phyloP scores from a whole-genome alignment of 2,113 vertebrate genomes.

The Amphilophus citrinellus region DNA sequence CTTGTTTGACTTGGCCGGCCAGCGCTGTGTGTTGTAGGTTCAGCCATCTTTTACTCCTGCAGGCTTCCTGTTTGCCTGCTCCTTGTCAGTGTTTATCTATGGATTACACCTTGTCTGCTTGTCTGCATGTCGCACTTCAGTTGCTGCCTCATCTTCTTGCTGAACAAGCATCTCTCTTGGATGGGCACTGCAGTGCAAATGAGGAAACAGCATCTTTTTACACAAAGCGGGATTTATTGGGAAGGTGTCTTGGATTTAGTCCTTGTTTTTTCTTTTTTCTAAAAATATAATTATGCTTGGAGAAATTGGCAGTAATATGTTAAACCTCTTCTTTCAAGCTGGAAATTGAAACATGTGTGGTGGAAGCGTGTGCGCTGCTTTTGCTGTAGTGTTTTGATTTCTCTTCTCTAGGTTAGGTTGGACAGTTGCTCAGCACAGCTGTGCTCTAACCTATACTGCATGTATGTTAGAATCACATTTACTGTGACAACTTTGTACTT shows the following conservation, averaged over 20 bases:
- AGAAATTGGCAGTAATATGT: constrained; percentile 34
- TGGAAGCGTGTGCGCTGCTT: constrained; percentile 3
- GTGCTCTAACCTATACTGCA: background rate
- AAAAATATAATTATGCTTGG: constrained; percentile 45
- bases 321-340: constrained; percentile 43
- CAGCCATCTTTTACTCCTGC: constrained; percentile 62
- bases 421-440: no score
- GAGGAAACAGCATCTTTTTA: constrained; percentile 61
- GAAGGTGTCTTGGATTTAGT: constrained; percentile 41
- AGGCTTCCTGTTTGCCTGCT: constrained; percentile 65
- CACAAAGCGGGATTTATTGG: constrained; percentile 44
- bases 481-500: background rate
- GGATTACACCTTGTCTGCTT: constrained; percentile 77
- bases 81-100: constrained; percentile 77
- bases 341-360: constrained; percentile 32
- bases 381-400: background rate
- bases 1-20: constrained; percentile 59
- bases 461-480: background rate
- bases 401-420: background rate
- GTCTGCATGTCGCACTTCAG: constrained; percentile 69
- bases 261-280: constrained; percentile 7
- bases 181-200: constrained; percentile 55
- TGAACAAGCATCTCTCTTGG: constrained; percentile 73
- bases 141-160: constrained; percentile 67
- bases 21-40: constrained; percentile 38